These are phyloP conservation scores for Papilio gigon DNA, from an alignment of 2,888 invertebrate species.

Conservation along the genomic window DNA sequence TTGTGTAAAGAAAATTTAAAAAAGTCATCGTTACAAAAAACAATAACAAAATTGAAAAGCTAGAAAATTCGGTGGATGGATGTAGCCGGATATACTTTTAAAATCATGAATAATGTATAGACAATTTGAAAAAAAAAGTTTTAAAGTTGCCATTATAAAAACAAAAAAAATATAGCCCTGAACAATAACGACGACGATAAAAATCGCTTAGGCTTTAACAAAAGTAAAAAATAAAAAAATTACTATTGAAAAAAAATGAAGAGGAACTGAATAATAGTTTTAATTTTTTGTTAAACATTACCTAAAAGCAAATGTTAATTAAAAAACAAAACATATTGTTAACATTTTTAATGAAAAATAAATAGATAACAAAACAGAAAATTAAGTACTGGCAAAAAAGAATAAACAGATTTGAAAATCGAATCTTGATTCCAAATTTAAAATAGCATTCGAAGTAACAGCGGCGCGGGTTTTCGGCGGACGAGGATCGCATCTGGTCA, in stretches of 20 bases:
- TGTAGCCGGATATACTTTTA: background rate
- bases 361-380: background rate
- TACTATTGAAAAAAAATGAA: background rate
- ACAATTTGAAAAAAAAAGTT: background rate
- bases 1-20: background rate
- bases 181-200: background rate
- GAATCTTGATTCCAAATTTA: constrained; percentile 36
- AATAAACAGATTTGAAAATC: constrained; percentile 11
- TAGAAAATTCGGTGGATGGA: background rate
- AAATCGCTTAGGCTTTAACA: background rate
- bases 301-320: background rate
- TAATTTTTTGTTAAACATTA: background rate
- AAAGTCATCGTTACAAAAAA: background rate
- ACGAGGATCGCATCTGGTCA: constrained; percentile 55
- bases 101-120: background rate
- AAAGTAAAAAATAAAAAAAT: background rate
- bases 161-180: constrained; percentile 7
- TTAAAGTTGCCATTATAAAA: background rate
- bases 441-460: constrained; percentile 19
- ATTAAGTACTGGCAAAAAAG: background rate
- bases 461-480: constrained; percentile 43
- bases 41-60: background rate
- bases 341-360: background rate
- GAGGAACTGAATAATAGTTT: background rate
- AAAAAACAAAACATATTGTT: background rate